Base-by-base conservation (phyloP, 2,113 vertebrate genomes). In the Phocoena sinus region DNA sequence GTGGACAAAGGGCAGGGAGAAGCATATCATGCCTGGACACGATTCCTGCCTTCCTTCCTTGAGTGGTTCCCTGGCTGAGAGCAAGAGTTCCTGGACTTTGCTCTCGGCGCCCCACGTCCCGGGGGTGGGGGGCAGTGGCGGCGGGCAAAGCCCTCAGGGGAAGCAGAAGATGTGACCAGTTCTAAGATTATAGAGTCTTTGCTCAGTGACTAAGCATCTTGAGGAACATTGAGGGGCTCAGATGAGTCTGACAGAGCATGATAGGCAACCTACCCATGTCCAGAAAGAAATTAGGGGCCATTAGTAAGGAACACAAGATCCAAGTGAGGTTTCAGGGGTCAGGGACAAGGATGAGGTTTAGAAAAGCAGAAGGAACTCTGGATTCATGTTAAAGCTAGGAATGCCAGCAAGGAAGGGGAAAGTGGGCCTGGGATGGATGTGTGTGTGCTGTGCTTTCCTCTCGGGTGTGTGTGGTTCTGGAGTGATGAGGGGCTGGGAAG, bases 161-260 rank as follows among this genome's bases (percentile, higher is more conserved):
- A 89, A 96, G 62, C 68, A 95, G 91, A 90, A n/a, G 53, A 67
- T 91, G 89, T 68, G 91, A 67, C 85, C 50, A 93, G 47, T 89
- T 82, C 58, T n/a, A 44, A 92, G 60, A 95, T 89, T 80, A 77
- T 36, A 90, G 80, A 62, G 63, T 63, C 38, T 84, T 84, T 83
- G 17, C 71, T 93, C 65, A 50, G 38, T 96, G 97, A 96, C 95
- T 92, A 86, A 93, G 97, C 80, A 15, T 60, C 33, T 79, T 60
- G 10, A 87, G 41, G 70, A 71, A 89, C 13, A 13, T 8, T 74
- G n/a, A 91, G 36, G 50, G 36, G 53, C 44, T 85, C 71, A 25
- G 31, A 58, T 15, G 28, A 85, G 86, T 82, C 88, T 94, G 93
- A 62, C 44, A 79, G 68, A 56, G 17, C 18, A 26, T 2, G 62